Evolutionary conservation across 1,140 invertebrate species (phyloP).

Genomic region (Magallana ariakensis): DNA sequence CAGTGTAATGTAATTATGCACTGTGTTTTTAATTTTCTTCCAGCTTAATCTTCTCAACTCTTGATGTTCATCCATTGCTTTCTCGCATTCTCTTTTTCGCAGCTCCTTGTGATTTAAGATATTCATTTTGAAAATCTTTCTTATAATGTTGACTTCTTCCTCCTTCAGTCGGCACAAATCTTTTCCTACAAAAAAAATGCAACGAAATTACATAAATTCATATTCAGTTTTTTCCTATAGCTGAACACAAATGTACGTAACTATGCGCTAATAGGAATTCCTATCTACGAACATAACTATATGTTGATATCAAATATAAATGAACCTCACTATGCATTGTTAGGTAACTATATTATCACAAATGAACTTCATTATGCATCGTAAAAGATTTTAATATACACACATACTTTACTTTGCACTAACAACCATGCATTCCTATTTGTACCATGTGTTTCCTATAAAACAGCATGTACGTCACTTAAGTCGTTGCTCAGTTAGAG

Average conservation of each 20-base stretch:
- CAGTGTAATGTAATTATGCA: constrained; percentile 32
- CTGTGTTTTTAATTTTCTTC: constrained; percentile 43
- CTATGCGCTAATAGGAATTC: too few relatives aligned
- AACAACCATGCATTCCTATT: too few relatives aligned
- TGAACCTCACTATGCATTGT: neutral
- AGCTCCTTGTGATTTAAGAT: neutral
- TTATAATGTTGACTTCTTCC: constrained; percentile 20
- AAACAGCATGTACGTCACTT: too few relatives aligned
- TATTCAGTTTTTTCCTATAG: too few relatives aligned
- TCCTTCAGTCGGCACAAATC: neutral
- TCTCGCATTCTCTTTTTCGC: neutral
- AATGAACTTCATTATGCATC: too few relatives aligned
- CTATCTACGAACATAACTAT: neutral
- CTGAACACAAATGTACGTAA: too few relatives aligned
- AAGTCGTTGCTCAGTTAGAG: too few relatives aligned
- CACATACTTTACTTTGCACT: too few relatives aligned
- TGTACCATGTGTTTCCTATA: too few relatives aligned
- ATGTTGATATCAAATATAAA: neutral
- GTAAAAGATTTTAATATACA: too few relatives aligned
- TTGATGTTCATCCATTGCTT: constrained; percentile 8
- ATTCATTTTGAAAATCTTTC: constrained; percentile 38
- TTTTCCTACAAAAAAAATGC: neutral
- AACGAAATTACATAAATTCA: neutral
- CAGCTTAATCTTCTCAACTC: constrained; percentile 9
- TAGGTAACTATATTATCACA: neutral